Percentiles rank a stretch among this genome's conserved stretches.
Conservation (phyloP, 2,888 invertebrate species). For the Epicampocera succincta region DNA sequence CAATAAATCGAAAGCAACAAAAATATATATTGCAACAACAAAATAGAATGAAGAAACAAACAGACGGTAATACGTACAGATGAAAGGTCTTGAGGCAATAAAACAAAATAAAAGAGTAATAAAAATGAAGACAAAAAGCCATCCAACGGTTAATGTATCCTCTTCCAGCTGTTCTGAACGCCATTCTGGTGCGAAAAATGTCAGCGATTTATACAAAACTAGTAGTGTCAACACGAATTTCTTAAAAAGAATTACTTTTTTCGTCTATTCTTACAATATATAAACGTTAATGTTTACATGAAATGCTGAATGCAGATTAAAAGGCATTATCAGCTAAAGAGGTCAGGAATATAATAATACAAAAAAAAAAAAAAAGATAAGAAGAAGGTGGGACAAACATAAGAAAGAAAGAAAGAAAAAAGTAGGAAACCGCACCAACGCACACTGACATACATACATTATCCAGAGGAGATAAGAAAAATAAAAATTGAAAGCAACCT, state of each 20-base stretch:
- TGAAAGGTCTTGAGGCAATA: background rate
- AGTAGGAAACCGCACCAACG: constrained; percentile 1
- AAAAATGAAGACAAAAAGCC: too few relatives aligned
- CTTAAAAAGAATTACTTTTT: too few relatives aligned
- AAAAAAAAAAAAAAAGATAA: constrained; percentile 21
- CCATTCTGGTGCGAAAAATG: too few relatives aligned
- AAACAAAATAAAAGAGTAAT: background rate
- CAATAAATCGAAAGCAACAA: too few relatives aligned
- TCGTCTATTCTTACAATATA: background rate
- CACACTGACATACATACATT: background rate
- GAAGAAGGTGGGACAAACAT: background rate
- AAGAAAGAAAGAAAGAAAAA: background rate
- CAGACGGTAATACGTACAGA: too few relatives aligned
- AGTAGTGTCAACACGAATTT: too few relatives aligned
- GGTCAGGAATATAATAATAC: constrained; percentile 21
- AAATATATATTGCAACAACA: too few relatives aligned
- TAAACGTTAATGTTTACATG: background rate
- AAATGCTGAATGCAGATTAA: constrained; percentile 29
- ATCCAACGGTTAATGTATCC: too few relatives aligned
- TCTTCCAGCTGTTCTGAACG: too few relatives aligned
- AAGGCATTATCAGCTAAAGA: constrained; percentile 39
- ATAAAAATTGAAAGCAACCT: constrained; percentile 53
- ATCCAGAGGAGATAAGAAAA: constrained; percentile 9
- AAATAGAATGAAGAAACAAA: too few relatives aligned
- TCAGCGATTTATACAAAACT: too few relatives aligned